Base-by-base conservation (phyloP, 2,113 vertebrate species). In the Macquaria australasica region DNA sequence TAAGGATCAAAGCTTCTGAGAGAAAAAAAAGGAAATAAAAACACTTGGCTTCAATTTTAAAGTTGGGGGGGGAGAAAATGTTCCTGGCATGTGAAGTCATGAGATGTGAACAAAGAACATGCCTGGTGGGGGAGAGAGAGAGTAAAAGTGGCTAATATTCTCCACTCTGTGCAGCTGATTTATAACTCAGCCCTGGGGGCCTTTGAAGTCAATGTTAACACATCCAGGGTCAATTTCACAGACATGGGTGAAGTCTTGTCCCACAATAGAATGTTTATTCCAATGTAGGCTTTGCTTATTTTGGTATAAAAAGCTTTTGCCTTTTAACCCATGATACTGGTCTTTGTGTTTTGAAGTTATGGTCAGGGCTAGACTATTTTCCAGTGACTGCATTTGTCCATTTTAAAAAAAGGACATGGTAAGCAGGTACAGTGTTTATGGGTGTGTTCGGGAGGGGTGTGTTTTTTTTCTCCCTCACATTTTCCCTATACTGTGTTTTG, bases 151-250 rank as follows among this genome's bases (percentile, higher is more conserved):
- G 23, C 73, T 77, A 31, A 77, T 73, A 55, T 77, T 82, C 69
- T 63, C 73, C 66, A 72, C 62, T 73, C 31, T 75, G 74, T 88
- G 74, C 69, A 90, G 50, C 72, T 86, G 87, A 93, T 93, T 92
- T 91, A 89, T 91, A 72, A 66, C 92, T 82, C 28, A 43, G 69
- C 53, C 28, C 18, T 59, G 51, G 41, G 48, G 37, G 18, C 60
- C 81, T 80, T 91, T 92, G 91, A 94, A 86, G 90, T 88, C 25
- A 63, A 51, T n/a, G 41, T 89, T 84, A 92, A 83, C 87, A 85
- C 83, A 85, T 82, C 58, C 79, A 79, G 66, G 82, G 48, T 71
- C 66, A 67, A 41, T 77, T 86, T 91, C 80, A 80, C 85, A 90
- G 71, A 78, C 81, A 51, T 55, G 69, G 58, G 72, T 78, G 78